phyloP scores from a whole-genome alignment of 2,113 vertebrate genomes.

The Microtus pennsylvanicus region DNA sequence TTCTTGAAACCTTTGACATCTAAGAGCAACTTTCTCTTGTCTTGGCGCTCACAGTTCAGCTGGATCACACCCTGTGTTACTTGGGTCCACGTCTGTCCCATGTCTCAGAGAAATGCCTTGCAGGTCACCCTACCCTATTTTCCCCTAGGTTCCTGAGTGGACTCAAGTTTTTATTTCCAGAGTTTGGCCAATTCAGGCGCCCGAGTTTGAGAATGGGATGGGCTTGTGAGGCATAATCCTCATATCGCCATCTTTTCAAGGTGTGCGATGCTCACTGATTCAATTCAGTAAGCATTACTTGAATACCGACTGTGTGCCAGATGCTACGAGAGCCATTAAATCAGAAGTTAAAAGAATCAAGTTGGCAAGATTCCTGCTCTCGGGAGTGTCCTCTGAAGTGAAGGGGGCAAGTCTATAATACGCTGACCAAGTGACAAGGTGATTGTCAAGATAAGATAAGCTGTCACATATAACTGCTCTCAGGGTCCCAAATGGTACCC shows the following conservation, averaged over 20 bases:
- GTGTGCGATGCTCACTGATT: not conserved
- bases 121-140: not conserved
- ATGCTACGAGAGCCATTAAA: not conserved
- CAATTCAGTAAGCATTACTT: not conserved
- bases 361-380: not conserved
- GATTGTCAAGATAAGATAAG: not conserved
- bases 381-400: not conserved
- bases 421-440: not conserved
- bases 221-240: not conserved
- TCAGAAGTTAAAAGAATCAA: not conserved
- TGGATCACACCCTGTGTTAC: not conserved
- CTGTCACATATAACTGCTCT: not conserved
- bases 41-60: not conserved
- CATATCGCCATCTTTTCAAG: not conserved
- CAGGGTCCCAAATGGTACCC: not conserved
- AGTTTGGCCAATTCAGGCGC: not conserved
- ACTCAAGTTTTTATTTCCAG: not conserved
- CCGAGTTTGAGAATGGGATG: not conserved
- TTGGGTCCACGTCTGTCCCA: not conserved
- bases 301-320: not conserved
- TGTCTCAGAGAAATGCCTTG: not conserved
- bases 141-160: not conserved
- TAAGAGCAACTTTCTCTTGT: not conserved
- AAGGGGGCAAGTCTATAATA: not conserved
- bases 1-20: conserved; percentile 13